Percentiles rank a stretch among this genome's conserved stretches.
Conservation (phyloP, 1,140 invertebrate genomes). For the Gerris buenoi region DNA sequence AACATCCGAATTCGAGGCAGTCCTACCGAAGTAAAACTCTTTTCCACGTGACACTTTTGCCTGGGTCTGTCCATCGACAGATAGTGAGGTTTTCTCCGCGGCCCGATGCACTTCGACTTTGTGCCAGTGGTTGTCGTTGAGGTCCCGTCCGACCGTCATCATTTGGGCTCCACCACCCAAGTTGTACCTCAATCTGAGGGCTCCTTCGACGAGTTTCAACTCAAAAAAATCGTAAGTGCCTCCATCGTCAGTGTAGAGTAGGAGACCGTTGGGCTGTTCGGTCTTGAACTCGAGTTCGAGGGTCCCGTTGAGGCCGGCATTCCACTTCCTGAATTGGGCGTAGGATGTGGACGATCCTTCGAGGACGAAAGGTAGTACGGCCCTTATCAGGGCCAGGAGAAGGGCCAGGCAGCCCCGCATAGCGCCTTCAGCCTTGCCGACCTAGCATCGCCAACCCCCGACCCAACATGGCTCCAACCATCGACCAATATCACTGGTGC, state of each 20-base stretch:
- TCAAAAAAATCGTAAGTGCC: constrained; percentile 90
- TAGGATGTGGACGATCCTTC: constrained; percentile 74
- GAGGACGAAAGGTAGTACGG: constrained; percentile 45
- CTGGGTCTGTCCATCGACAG: constrained; percentile 61
- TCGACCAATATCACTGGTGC: not conserved
- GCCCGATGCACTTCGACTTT: constrained; percentile 62
- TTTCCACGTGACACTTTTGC: constrained; percentile 60
- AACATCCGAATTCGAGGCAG: constrained; percentile 71
- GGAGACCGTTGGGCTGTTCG: constrained; percentile 68
- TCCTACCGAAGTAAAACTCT: constrained; percentile 72
- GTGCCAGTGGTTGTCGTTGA: constrained; percentile 81
- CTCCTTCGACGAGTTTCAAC: constrained; percentile 80
- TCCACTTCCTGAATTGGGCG: constrained; percentile 82
- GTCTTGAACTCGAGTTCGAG: constrained; percentile 86
- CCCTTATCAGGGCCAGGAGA: constrained; percentile 16
- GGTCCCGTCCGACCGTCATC: constrained; percentile 65
- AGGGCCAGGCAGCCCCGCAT: constrained; percentile 4
- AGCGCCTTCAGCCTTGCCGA: not conserved
- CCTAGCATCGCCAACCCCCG: not conserved
- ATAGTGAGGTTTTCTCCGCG: constrained; percentile 59
- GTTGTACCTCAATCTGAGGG: constrained; percentile 72
- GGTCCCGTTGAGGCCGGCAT: constrained; percentile 67
- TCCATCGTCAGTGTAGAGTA: constrained; percentile 87
- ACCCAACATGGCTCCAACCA: not conserved
- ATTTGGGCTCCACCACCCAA: constrained; percentile 73